A percentile compares a stretch with the other conserved stretches of the same genome.
Conservation (phyloP, 2,113 vertebrate genomes). For the Muntiacus reevesi region DNA sequence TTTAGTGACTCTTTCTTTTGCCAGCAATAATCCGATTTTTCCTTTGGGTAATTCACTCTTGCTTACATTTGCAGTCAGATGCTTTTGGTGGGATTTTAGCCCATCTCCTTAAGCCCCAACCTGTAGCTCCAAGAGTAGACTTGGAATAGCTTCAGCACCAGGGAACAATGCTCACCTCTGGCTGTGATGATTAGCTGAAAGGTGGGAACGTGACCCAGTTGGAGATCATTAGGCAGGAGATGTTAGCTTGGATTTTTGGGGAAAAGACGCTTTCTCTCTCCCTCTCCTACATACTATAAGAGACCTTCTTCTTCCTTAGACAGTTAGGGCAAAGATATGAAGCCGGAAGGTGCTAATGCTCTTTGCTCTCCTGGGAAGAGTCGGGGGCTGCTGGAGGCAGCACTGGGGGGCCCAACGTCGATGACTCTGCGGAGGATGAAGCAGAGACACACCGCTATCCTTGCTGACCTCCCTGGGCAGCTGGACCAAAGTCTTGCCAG, state of each 20-base stretch:
- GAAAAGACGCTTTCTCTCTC: neutral
- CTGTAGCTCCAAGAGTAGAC: neutral
- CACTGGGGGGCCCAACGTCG: fast-evolving
- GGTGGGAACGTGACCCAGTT: neutral
- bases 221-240: neutral
- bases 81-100: neutral
- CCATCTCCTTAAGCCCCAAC: neutral
- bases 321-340: neutral
- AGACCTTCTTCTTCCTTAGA: neutral
- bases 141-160: neutral
- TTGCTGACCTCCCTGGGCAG: neutral
- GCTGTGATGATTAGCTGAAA: neutral
- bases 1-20: neutral
- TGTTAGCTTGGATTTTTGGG: neutral
- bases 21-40: neutral
- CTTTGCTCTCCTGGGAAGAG: neutral
- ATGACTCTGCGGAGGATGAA: neutral
- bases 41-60: neutral
- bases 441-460: neutral
- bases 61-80: neutral
- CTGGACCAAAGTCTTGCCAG: neutral
- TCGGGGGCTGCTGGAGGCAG: neutral
- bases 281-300: neutral
- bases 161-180: neutral
- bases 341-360: neutral